Percentiles rank a stretch among this genome's conserved stretches.
These are phyloP conservation scores for Ammodytes marinus DNA, from an alignment of 2,113 vertebrate species.

Conservation along the genomic window DNA sequence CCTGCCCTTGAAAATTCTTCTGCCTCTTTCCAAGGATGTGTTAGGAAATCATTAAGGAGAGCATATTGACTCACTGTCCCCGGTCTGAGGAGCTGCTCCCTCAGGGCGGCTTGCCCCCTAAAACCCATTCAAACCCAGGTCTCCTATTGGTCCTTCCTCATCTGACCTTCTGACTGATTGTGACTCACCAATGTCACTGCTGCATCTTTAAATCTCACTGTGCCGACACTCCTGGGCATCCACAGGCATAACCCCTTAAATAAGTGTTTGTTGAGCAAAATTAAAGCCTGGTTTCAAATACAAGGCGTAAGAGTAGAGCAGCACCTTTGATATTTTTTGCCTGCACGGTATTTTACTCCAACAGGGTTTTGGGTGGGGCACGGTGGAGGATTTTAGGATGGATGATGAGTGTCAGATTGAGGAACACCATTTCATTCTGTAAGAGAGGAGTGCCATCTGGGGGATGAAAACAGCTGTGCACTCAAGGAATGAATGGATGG, in stretches of 20 bases:
- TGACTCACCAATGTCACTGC: slow-evolving; percentile 52
- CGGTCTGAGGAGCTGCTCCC: slow-evolving; percentile 40
- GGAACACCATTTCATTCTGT: slow-evolving; percentile 36
- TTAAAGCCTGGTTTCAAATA: slow-evolving; percentile 2
- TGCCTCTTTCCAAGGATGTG: slow-evolving; percentile 53
- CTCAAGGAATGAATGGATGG: neutral
- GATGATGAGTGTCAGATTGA: slow-evolving; percentile 59
- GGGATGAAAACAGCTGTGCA: slow-evolving; percentile 34
- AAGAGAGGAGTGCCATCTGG: slow-evolving; percentile 77
- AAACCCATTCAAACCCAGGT: slow-evolving; percentile 60
- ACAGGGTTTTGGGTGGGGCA: slow-evolving; percentile 83
- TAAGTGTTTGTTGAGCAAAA: neutral
- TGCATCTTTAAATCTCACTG: slow-evolving; percentile 3
- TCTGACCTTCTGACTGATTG: slow-evolving; percentile 62
- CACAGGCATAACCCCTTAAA: neutral
- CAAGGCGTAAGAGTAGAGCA: neutral
- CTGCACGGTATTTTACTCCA: slow-evolving; percentile 9
- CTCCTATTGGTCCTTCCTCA: slow-evolving; percentile 51
- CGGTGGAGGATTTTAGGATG: slow-evolving; percentile 61
- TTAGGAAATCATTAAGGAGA: slow-evolving; percentile 62
- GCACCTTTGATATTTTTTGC: slow-evolving; percentile 3
- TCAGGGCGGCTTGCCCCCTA: slow-evolving; percentile 34
- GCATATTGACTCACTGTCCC: slow-evolving; percentile 51
- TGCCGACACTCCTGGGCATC: neutral
- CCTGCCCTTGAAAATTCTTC: slow-evolving; percentile 77